Conservation (phyloP, 2,888 invertebrate genomes). For the Plutella xylostella region DNA sequence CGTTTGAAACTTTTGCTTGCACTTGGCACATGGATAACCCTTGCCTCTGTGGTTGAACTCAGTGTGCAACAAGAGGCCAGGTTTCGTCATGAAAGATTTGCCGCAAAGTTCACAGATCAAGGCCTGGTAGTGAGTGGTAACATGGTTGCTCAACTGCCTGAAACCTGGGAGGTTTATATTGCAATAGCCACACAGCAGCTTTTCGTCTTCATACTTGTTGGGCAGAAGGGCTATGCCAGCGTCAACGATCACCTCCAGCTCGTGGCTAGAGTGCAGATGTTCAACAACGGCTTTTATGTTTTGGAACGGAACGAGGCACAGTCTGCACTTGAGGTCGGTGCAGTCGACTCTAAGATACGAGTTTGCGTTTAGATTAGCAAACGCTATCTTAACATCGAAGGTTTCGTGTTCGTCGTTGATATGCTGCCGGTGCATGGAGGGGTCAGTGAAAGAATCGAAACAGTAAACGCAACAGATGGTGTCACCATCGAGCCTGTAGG, state of each 20-base stretch:
- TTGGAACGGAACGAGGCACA: constrained; percentile 1
- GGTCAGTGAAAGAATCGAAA: constrained; percentile 2
- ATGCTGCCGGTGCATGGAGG: constrained; percentile 1
- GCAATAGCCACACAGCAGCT: constrained; percentile 5
- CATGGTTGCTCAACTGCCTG: constrained; percentile 3
- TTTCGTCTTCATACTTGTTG: neutral
- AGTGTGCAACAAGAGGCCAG: neutral
- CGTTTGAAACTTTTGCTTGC: constrained; percentile 23
- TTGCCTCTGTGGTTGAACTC: constrained; percentile 17
- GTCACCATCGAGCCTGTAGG: neutral
- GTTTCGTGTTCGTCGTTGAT: neutral
- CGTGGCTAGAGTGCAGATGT: constrained; percentile 3
- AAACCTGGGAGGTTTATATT: neutral
- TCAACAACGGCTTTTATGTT: neutral
- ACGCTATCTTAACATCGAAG: neutral
- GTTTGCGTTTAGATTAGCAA: constrained; percentile 1
- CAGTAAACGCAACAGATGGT: constrained; percentile 9
- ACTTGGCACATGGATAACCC: constrained; percentile 22
- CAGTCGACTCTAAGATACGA: constrained; percentile 9
- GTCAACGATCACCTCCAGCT: neutral
- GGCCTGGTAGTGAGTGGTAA: constrained; percentile 1
- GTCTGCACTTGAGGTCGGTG: constrained; percentile 9
- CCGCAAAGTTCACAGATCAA: constrained; percentile 5
- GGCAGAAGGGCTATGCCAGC: neutral
- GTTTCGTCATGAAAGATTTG: neutral